Evolutionary conservation across 1,140 invertebrate species (phyloP).

Genomic region (Drosophila navojoa): DNA sequence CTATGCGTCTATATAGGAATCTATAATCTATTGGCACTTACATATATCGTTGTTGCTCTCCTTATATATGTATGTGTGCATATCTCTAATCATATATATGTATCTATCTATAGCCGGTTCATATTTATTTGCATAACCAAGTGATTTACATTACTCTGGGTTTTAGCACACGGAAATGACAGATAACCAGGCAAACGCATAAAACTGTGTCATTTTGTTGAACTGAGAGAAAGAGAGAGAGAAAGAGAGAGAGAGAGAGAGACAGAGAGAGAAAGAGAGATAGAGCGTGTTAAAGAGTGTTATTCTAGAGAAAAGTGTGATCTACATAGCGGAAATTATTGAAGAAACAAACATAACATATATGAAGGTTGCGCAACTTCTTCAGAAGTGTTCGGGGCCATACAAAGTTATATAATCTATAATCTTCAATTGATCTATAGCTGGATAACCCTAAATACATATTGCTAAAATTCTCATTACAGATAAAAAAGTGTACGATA

Average conservation of each 20-base stretch:
- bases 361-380: too few species aligned
- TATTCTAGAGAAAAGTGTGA: not conserved
- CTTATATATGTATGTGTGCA: conserved; percentile 12
- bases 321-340: too few species aligned
- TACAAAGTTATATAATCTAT: too few species aligned
- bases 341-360: too few species aligned
- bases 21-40: conserved; percentile 39
- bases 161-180: conserved; percentile 35
- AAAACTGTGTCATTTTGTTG: conserved; percentile 60
- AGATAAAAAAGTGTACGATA: too few species aligned
- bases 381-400: too few species aligned
- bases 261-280: not conserved
- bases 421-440: too few species aligned
- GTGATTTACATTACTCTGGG: conserved; percentile 64
- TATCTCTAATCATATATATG: conserved; percentile 11
- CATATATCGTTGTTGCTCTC: conserved; percentile 21
- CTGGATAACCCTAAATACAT: too few species aligned
- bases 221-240: not conserved
- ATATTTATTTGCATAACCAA: conserved; percentile 66
- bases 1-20: conserved; percentile 12
- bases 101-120: conserved; percentile 14
- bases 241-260: not conserved
- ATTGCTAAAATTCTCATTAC: too few species aligned
- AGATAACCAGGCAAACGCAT: conserved; percentile 4
- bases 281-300: not conserved